Evolutionary conservation across 2,888 invertebrate genomes (phyloP).

Genomic region (Microctonus aethiopoides): DNA sequence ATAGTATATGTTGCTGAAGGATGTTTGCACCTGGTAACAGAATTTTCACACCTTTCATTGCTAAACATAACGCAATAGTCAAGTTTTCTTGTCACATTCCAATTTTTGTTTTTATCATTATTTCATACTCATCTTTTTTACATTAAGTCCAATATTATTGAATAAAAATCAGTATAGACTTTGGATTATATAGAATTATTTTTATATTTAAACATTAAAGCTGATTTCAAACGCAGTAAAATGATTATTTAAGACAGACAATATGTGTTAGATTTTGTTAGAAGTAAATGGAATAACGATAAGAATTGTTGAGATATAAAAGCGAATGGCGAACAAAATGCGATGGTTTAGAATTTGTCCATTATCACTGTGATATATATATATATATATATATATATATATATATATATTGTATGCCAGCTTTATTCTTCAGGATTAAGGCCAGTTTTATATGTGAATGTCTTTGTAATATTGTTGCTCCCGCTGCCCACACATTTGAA

Average conservation of each 20-base stretch:
- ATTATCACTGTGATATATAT: background rate
- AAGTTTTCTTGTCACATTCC: background rate
- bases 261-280: slow-evolving; percentile 10
- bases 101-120: background rate
- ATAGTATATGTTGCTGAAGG: background rate
- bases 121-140: background rate
- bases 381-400: background rate
- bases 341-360: background rate
- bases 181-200: too few relatives aligned
- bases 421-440: slow-evolving; percentile 20
- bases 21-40: background rate
- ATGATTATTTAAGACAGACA: background rate
- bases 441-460: slow-evolving; percentile 10
- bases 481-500: slow-evolving; percentile 9
- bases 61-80: background rate
- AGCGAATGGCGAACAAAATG: background rate
- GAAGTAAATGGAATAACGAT: slow-evolving; percentile 9
- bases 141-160: slow-evolving; percentile 4
- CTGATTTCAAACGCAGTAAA: background rate
- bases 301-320: background rate
- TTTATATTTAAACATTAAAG: background rate
- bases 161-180: background rate
- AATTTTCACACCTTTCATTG: background rate
- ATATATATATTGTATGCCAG: too few relatives aligned
- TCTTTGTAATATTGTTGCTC: slow-evolving; percentile 1